Percentiles rank a stretch among this genome's conserved stretches.
Conservation (phyloP, 2,797 vertebrate genomes). For the Characodon lateralis region DNA sequence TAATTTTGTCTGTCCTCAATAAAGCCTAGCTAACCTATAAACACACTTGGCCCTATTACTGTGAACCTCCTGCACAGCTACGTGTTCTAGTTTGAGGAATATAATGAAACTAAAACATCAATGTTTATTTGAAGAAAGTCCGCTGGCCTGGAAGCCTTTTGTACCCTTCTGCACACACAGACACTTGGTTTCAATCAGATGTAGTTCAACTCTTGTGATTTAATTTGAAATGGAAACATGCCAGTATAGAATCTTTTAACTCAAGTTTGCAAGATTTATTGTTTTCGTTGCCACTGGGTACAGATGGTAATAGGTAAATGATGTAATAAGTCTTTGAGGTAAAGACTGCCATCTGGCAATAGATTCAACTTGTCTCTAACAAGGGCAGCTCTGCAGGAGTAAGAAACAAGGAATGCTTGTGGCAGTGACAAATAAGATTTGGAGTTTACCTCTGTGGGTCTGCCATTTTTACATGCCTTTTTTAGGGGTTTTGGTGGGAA, state of each 20-base stretch:
- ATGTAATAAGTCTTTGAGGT: slow-evolving; percentile 60
- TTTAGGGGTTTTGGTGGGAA: slow-evolving; percentile 32
- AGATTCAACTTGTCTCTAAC: slow-evolving; percentile 23
- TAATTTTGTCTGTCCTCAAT: slow-evolving; percentile 39
- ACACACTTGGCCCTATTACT: slow-evolving; percentile 64
- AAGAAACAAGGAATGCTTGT: slow-evolving; percentile 37
- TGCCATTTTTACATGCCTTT: slow-evolving; percentile 46
- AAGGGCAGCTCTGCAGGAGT: slow-evolving; percentile 13
- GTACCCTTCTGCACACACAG: slow-evolving; percentile 12
- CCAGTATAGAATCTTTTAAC: slow-evolving; percentile 59
- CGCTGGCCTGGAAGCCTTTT: slow-evolving; percentile 27
- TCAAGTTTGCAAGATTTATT: slow-evolving; percentile 56
- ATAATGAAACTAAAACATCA: slow-evolving; percentile 68
- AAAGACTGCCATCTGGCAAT: slow-evolving; percentile 68
- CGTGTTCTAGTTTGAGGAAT: slow-evolving; percentile 51
- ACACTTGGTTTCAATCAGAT: slow-evolving; percentile 46
- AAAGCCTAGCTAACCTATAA: slow-evolving; percentile 50
- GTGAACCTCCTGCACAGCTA: slow-evolving; percentile 56
- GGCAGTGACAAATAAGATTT: slow-evolving; percentile 56
- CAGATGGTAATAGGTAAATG: slow-evolving; percentile 63
- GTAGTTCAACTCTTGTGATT: slow-evolving; percentile 55
- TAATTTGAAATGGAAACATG: slow-evolving; percentile 69
- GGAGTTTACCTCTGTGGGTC: slow-evolving; percentile 47
- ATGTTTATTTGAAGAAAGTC: slow-evolving; percentile 65
- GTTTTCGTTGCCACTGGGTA: slow-evolving; percentile 42